Base-by-base conservation (phyloP, 2,888 invertebrate genomes). In the Stictocephala bisonia region DNA sequence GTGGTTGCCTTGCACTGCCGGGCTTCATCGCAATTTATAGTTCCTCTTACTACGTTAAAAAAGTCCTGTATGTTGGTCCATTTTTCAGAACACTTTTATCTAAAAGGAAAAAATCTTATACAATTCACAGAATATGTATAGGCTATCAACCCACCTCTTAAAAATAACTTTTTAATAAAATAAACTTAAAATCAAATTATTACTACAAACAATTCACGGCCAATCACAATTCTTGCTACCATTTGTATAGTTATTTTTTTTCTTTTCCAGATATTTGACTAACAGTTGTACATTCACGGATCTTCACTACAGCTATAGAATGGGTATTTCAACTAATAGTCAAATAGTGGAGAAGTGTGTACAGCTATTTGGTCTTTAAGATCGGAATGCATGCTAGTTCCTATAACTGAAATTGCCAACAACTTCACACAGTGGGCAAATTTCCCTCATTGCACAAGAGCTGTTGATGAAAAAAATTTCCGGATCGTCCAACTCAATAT, bases 271-370 rank as follows among this genome's bases (percentile, higher is more conserved):
- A 76, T 80, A 78, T 74, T 67, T 81, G 51, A 78, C 79, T 48
- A 81, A 79, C 64, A 79, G 80, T 31, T 75, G 76, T 31, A 79
- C 80, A 60, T 80, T 77, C 74, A 79, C 78, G 69, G 79, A 81
- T 73, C 72, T 83, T 40, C 77, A 80, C n/a, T 81, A 80, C 76
- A 72, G 60, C 24, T 83, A 79, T 74, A 77, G 81, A 74, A 73
- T 83, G 51, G 82, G 81, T 74, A 74, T 75, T 26, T 74, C 80
- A 71, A 82, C 82, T 71, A 80, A 83, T 51, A 68, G 74, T 75
- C 71, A 72, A 48, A 82, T 81, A 64, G 79, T 82, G 73, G 74
- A 29, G 79, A 80, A 74, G 81, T 82, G 68, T 78, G 75, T 67
- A 66, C 48, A 72, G 71, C 69, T 50, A 74, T 75, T 64, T 77